A percentile compares a stretch with the other conserved stretches of the same genome.
phyloP scores from a whole-genome alignment of 2,113 vertebrate genomes.

The Poeciliopsis occidentalis region DNA sequence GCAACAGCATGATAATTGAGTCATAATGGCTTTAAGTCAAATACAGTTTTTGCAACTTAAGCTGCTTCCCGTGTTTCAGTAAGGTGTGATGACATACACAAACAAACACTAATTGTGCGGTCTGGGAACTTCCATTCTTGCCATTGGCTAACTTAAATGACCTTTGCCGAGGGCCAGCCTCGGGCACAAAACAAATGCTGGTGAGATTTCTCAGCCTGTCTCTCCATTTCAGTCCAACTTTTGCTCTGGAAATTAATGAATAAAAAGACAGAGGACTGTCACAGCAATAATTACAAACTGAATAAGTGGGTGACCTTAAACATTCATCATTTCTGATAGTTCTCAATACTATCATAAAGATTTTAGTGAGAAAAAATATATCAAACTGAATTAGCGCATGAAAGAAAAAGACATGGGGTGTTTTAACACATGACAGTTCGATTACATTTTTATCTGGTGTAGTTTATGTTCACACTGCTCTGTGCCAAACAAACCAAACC shows the following conservation, averaged over 20 bases:
- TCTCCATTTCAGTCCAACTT: constrained; percentile 30
- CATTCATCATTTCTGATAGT: constrained; percentile 57
- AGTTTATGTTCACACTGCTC: no score
- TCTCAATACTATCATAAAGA: constrained; percentile 23
- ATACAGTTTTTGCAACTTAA: background rate
- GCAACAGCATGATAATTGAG: constrained; percentile 6
- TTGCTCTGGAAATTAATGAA: constrained; percentile 41
- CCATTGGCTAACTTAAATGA: constrained; percentile 14
- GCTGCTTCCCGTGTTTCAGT: background rate
- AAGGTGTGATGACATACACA: background rate
- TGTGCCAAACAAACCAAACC: no score
- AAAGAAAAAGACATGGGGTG: background rate
- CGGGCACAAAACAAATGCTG: constrained; percentile 19
- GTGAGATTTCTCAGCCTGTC: constrained; percentile 3
- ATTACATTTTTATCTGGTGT: no score
- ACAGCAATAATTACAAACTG: constrained; percentile 19
- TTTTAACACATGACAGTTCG: no score
- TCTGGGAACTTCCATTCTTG: background rate
- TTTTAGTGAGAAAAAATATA: background rate
- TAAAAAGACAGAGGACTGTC: constrained; percentile 7
- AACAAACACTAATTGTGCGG: background rate
- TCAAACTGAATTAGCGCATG: constrained; percentile 3
- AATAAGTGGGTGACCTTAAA: constrained; percentile 42
- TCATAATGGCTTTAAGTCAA: constrained; percentile 9
- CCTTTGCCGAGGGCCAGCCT: constrained; percentile 42